phyloP scores from a whole-genome alignment of 2,888 invertebrate genomes.

The Acrobasis suavella region DNA sequence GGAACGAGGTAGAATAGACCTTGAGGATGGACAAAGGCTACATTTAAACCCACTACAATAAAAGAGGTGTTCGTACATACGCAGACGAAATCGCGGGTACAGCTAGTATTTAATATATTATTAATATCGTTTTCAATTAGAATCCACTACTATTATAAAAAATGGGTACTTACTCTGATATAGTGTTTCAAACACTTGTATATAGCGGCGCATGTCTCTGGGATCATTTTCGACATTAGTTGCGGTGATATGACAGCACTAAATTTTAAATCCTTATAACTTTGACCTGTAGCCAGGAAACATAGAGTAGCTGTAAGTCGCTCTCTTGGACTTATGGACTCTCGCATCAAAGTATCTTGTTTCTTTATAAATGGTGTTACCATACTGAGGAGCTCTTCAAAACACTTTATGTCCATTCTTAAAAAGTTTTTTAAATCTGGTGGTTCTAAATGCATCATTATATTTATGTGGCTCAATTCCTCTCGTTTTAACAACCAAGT shows the following conservation, averaged over 20 bases:
- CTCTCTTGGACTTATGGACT: background rate
- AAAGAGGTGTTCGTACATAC: no score
- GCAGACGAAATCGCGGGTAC: no score
- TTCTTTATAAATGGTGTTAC: background rate
- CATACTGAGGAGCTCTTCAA: background rate
- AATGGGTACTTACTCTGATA: background rate
- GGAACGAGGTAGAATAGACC: no score
- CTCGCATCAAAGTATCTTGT: background rate
- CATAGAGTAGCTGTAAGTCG: background rate
- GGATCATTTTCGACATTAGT: background rate
- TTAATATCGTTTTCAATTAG: no score
- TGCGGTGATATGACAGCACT: background rate
- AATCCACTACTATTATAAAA: no score
- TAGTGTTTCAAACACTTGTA: conserved; percentile 2
- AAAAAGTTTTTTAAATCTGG: background rate
- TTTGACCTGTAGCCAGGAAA: background rate
- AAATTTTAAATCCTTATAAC: background rate
- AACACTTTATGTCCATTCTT: background rate
- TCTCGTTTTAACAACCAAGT: background rate
- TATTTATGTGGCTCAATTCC: background rate
- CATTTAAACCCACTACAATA: no score
- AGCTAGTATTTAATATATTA: no score
- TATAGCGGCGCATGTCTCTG: background rate
- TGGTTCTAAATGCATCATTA: background rate
- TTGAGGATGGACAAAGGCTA: no score